A percentile compares a stretch with the other conserved stretches of the same genome.
phyloP scores from a whole-genome alignment of 1,140 invertebrate species.

The Meloidogyne exigua region DNA sequence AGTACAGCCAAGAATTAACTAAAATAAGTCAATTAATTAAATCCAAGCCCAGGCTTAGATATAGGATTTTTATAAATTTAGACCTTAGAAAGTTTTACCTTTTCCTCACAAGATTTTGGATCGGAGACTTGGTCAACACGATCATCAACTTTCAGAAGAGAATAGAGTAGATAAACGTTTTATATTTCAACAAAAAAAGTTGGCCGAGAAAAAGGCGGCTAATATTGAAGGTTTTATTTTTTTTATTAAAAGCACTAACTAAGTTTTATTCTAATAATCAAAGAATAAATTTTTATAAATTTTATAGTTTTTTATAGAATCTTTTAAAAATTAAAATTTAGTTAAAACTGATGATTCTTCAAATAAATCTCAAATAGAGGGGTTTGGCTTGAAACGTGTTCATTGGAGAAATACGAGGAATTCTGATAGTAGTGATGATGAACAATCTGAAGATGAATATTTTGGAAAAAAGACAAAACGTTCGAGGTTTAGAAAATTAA shows the following conservation, averaged over 20 bases:
- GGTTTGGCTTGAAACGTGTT: neutral
- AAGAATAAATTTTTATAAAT: too few relatives aligned
- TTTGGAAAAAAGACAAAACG: neutral
- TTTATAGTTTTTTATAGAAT: too few relatives aligned
- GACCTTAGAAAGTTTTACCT: too few relatives aligned
- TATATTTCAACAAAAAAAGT: slow-evolving; percentile 1
- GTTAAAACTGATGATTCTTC: neutral
- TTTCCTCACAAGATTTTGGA: neutral
- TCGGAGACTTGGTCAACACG: neutral
- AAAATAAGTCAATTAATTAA: too few relatives aligned
- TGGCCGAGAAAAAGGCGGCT: neutral
- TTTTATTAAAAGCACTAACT: too few relatives aligned
- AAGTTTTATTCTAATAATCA: too few relatives aligned
- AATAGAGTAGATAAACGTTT: neutral
- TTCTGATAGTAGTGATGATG: neutral
- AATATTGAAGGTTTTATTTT: neutral
- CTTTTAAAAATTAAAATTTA: neutral
- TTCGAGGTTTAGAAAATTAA: neutral
- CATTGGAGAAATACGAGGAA: neutral
- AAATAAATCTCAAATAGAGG: neutral
- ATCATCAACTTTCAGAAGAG: neutral
- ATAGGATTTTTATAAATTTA: too few relatives aligned
- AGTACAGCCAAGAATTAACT: too few relatives aligned
- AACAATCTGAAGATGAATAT: neutral
- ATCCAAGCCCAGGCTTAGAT: too few relatives aligned